phyloP scores from a whole-genome alignment of 2,888 invertebrate species.

The Drosophila meridionalis region DNA sequence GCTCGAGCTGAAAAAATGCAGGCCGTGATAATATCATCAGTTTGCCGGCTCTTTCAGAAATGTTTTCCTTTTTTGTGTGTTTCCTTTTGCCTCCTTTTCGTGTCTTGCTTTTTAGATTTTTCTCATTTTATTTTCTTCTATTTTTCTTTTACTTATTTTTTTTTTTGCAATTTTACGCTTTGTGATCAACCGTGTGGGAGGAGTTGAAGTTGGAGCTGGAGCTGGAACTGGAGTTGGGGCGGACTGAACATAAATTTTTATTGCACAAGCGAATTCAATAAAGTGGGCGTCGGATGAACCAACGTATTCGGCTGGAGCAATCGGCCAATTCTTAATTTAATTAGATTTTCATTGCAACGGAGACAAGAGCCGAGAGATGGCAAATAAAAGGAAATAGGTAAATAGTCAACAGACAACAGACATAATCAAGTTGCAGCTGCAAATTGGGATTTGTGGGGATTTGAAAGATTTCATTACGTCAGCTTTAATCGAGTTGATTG shows the following conservation, averaged over 20 bases:
- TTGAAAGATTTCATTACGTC: neutral
- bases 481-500: constrained; percentile 6
- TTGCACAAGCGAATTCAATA: constrained; percentile 72
- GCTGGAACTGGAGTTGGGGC: constrained; percentile 1
- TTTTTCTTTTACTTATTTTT: constrained; percentile 5
- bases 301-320: constrained; percentile 8
- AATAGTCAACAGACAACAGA: constrained; percentile 7
- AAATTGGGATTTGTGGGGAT: neutral
- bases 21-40: constrained; percentile 70
- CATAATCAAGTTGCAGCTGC: neutral
- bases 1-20: constrained; percentile 71
- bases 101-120: constrained; percentile 9
- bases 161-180: constrained; percentile 28
- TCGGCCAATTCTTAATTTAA: constrained; percentile 57
- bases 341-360: constrained; percentile 28
- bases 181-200: constrained; percentile 25
- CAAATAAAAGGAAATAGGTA: constrained; percentile 2
- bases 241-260: constrained; percentile 66
- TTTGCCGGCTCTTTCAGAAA: constrained; percentile 36
- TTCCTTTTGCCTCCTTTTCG: constrained; percentile 18
- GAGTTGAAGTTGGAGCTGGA: neutral
- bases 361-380: neutral
- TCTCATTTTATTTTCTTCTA: constrained; percentile 11
- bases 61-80: constrained; percentile 14
- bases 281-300: constrained; percentile 26